Evolutionary conservation across 2,888 invertebrate genomes (phyloP).

Genomic region (Plebejus argus): DNA sequence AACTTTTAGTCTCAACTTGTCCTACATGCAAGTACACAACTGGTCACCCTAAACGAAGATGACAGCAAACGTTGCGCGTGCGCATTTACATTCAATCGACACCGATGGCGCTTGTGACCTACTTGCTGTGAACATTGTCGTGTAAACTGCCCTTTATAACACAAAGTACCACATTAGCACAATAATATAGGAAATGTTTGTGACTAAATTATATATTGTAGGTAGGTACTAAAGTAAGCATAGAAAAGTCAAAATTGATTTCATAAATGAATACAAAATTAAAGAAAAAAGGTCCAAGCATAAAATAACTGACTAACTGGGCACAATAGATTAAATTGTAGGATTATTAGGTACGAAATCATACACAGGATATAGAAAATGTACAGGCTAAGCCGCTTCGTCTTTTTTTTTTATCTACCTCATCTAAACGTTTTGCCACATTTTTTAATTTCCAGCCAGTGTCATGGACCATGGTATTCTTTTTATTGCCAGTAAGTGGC

Average conservation of each 20-base stretch:
- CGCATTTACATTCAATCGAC: constrained; percentile 74
- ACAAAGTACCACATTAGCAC: constrained; percentile 5
- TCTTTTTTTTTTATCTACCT: too few relatives aligned
- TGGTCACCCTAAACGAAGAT: constrained; percentile 53
- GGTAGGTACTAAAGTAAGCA: not conserved
- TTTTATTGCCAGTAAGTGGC: not conserved
- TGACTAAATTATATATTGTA: not conserved
- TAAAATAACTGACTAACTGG: too few relatives aligned
- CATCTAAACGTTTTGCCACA: not conserved
- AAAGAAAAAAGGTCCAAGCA: too few relatives aligned
- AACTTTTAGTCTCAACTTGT: not conserved
- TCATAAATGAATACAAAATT: too few relatives aligned
- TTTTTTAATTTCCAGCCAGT: not conserved
- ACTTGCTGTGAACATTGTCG: constrained; percentile 48
- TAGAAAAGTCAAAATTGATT: not conserved
- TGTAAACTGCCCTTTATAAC: constrained; percentile 37
- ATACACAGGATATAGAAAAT: too few relatives aligned
- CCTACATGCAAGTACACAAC: constrained; percentile 29
- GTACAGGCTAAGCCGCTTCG: too few relatives aligned
- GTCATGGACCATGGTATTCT: not conserved
- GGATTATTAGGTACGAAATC: too few relatives aligned
- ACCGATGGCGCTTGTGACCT: constrained; percentile 58
- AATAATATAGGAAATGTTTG: not conserved
- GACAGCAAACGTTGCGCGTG: constrained; percentile 54
- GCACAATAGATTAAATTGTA: too few relatives aligned